These are phyloP conservation scores for Eristalis arbustorum DNA, from an alignment of 2,888 invertebrate genomes.

Conservation along the genomic window DNA sequence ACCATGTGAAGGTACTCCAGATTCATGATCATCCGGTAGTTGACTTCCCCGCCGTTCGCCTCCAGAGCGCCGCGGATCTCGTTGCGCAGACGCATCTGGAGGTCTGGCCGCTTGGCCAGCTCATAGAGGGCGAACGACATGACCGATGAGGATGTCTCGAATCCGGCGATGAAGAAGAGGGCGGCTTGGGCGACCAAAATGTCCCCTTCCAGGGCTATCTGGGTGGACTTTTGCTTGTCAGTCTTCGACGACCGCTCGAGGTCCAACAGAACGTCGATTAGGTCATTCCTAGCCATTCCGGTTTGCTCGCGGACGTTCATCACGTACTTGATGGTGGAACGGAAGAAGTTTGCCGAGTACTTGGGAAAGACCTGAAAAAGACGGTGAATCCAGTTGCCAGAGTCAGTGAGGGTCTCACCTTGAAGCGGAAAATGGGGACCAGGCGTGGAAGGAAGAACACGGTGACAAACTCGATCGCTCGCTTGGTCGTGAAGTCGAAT, in stretches of 20 bases:
- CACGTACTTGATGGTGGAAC: slow-evolving; percentile 79
- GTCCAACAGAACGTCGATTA: slow-evolving; percentile 79
- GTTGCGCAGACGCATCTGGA: slow-evolving; percentile 79
- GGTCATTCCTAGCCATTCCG: slow-evolving; percentile 78
- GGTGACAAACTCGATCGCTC: slow-evolving; percentile 77
- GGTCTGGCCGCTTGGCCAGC: slow-evolving; percentile 78
- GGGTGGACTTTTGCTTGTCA: slow-evolving; percentile 50
- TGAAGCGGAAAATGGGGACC: slow-evolving; percentile 76
- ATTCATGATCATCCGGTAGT: slow-evolving; percentile 78
- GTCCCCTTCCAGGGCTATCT: slow-evolving; percentile 77
- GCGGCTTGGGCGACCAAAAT: slow-evolving; percentile 79
- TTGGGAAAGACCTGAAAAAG: slow-evolving; percentile 76
- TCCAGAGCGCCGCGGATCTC: slow-evolving; percentile 79
- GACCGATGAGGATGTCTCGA: slow-evolving; percentile 79
- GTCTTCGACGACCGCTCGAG: slow-evolving; percentile 72
- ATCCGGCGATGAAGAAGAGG: slow-evolving; percentile 79
- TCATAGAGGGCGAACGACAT: slow-evolving; percentile 80
- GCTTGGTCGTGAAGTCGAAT: slow-evolving; percentile 76
- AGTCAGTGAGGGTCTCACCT: slow-evolving; percentile 63
- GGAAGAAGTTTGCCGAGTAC: slow-evolving; percentile 77
- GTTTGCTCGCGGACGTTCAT: slow-evolving; percentile 79
- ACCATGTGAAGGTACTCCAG: slow-evolving; percentile 81
- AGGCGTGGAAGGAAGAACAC: slow-evolving; percentile 80
- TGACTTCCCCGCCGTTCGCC: slow-evolving; percentile 77
- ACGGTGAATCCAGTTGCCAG: neutral